Conservation (phyloP, 1,140 invertebrate species). For the Cotesia typhae region DNA sequence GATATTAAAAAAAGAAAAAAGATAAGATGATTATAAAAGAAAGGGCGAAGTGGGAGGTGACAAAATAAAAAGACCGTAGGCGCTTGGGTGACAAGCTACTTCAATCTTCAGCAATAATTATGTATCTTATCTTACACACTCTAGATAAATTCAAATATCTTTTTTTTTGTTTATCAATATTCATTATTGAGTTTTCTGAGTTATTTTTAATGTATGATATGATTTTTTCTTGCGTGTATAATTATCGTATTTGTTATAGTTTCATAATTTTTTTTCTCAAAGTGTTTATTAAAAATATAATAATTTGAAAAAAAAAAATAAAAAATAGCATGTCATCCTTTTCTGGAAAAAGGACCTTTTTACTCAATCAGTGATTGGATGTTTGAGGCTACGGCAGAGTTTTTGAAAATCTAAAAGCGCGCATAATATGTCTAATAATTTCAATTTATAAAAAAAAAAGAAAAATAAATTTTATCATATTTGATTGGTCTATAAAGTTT, state of each 20-base stretch:
- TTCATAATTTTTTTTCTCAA: background rate
- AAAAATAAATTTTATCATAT: too few relatives aligned
- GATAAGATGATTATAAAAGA: conserved; percentile 1
- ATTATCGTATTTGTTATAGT: background rate
- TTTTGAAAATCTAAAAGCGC: too few relatives aligned
- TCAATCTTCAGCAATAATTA: conserved; percentile 8
- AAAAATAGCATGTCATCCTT: too few relatives aligned
- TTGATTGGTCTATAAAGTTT: too few relatives aligned
- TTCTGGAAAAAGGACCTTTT: too few relatives aligned
- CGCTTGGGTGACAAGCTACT: conserved; percentile 21
- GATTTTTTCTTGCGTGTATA: background rate
- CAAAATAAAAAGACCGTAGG: conserved; percentile 10
- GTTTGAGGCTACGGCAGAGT: too few relatives aligned
- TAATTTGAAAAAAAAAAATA: too few relatives aligned
- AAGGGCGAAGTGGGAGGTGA: background rate
- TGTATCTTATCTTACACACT: conserved; percentile 16
- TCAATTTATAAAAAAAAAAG: too few relatives aligned
- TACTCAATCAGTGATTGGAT: too few relatives aligned
- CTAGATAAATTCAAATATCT: conserved; percentile 3
- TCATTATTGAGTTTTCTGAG: background rate
- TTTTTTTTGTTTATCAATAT: conserved; percentile 2
- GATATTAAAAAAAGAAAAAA: background rate
- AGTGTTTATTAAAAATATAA: too few relatives aligned
- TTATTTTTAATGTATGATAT: background rate
- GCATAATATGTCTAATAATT: too few relatives aligned